These are phyloP conservation scores for Drosophila pallidifrons DNA, from an alignment of 1,140 invertebrate species.

Conservation along the genomic window DNA sequence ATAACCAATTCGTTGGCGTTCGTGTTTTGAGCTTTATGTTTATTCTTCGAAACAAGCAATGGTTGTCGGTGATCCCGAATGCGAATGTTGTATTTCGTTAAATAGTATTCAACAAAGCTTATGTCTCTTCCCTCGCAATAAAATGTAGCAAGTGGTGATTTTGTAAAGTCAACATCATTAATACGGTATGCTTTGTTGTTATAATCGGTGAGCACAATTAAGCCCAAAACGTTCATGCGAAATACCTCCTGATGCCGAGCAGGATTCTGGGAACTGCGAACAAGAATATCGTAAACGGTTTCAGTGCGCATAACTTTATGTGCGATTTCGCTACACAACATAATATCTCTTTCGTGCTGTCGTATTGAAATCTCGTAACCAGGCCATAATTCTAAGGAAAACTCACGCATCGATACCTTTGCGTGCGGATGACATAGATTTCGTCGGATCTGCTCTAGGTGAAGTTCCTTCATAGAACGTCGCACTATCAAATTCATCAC, in stretches of 20 bases:
- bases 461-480: conserved; percentile 88
- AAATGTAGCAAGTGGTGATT: conserved; percentile 88
- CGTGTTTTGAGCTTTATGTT: conserved; percentile 87
- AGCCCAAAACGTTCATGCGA: conserved; percentile 84
- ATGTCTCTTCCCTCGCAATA: conserved; percentile 87
- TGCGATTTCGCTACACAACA: no score
- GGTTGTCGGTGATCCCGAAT: conserved; percentile 88
- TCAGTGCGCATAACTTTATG: no score
- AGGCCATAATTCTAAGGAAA: conserved; percentile 88
- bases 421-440: conserved; percentile 91
- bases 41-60: conserved; percentile 88
- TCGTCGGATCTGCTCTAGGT: conserved; percentile 90
- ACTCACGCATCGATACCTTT: conserved; percentile 86
- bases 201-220: conserved; percentile 94
- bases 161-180: conserved; percentile 92
- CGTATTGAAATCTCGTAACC: no score
- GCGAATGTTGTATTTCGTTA: conserved; percentile 87
- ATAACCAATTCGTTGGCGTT: conserved; percentile 88
- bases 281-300: conserved; percentile 87
- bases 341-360: no score
- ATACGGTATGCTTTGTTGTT: conserved; percentile 96
- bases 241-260: conserved; percentile 85
- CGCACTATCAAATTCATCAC: conserved; percentile 92
- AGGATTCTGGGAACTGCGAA: conserved; percentile 85
- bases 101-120: conserved; percentile 92